Evolutionary conservation across 2,113 vertebrate species (phyloP).

Genomic region (Psittacara wagleri): DNA sequence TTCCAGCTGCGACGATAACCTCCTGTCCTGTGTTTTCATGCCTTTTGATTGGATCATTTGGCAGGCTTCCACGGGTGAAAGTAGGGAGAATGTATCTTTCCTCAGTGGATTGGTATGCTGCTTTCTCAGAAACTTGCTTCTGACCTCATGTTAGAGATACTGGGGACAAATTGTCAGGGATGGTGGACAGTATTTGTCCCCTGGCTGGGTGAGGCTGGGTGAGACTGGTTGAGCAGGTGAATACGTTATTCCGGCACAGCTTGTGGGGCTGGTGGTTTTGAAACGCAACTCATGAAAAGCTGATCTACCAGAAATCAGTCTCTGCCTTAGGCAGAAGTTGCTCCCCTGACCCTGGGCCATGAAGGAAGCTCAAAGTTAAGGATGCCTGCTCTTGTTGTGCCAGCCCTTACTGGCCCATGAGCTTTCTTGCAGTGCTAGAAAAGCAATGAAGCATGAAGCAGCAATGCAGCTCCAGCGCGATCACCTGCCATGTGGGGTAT

Average conservation of each 20-base stretch:
- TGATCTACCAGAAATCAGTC: background rate
- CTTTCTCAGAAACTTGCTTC: background rate
- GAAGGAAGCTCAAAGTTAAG: background rate
- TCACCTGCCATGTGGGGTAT: background rate
- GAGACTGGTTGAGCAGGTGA: background rate
- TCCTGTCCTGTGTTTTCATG: background rate
- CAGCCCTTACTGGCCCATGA: background rate
- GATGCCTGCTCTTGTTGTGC: background rate
- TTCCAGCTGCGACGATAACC: constrained; percentile 12
- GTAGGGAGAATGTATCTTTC: background rate
- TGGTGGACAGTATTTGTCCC: background rate
- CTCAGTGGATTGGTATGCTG: background rate
- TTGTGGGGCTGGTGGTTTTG: background rate
- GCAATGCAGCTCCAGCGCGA: background rate
- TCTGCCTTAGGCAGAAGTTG: constrained; percentile 13
- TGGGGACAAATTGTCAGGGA: background rate
- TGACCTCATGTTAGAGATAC: background rate
- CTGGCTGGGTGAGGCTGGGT: background rate
- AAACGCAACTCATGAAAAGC: background rate
- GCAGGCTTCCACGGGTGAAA: background rate
- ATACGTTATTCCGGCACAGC: background rate
- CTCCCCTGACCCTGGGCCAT: background rate
- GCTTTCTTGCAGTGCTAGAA: background rate
- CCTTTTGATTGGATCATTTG: background rate
- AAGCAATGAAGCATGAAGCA: background rate